Base-by-base conservation (phyloP, 1,140 invertebrate genomes). In the Ephestia elutella region DNA sequence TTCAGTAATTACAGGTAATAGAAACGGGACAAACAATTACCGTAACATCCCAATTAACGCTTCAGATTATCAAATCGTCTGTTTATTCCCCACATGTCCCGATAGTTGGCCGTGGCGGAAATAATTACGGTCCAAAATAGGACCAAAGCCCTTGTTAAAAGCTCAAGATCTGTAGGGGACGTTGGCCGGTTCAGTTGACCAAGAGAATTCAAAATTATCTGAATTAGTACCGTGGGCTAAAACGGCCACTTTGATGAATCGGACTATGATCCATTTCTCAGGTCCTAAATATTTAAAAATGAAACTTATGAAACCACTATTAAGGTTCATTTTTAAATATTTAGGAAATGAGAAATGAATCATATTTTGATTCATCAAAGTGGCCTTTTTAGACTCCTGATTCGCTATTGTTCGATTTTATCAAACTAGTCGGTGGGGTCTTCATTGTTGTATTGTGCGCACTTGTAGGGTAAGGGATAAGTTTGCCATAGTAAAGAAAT, bases 131-230 rank as follows among this genome's bases (percentile, higher is more conserved):
- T 67, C 68, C 70, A 62, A 85, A 83, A 82, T 85, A 77, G 71
- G 70, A 73, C 63, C 78, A 81, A 82, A 85, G 81, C 80, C 84
- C 82, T 84, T 84, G 80, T 85, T 85, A 79, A 81, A 82, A 77
- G 57, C 71, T 32, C 70, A 63, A 67, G 66, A 71, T 78, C 84
- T 87, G 84, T 68, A 54, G 73, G 77, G 80, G 84, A 84, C 84
- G 82, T 50, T 60, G 66, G 70, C 70, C 64, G 62, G 56, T 63
- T 68, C 69, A 75, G 78, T 75, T 83, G 82, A 81, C 83, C 80
- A 80, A 59, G 69, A 67, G 73, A 80, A 81, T 82, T 77, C 61
- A 62, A 87, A 85, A 85, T 85, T 80, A 76, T 73, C 62, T 67
- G 65, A 70, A 63, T 62, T 64, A 59, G 66, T 49, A 57, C 59